Evolutionary conservation across 2,888 invertebrate genomes (phyloP).

Genomic region (Sinodicranocentrus sp.): DNA sequence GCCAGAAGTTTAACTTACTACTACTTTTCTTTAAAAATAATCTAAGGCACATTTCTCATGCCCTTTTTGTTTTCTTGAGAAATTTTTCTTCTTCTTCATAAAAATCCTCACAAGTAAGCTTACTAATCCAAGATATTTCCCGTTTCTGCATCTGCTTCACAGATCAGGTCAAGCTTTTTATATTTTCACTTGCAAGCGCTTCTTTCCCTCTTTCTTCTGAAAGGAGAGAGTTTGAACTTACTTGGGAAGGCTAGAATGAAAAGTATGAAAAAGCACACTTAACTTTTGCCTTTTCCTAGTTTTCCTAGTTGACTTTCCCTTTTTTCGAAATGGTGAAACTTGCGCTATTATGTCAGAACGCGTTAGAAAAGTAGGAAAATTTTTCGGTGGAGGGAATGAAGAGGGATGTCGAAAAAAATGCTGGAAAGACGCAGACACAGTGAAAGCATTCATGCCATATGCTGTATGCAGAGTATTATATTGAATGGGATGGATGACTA

Average conservation of each 20-base stretch:
- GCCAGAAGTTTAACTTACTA: too few species aligned
- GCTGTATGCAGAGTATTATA: background rate
- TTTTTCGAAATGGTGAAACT: conserved; percentile 25
- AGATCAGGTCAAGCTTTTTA: background rate
- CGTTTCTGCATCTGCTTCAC: background rate
- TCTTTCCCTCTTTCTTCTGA: conserved; percentile 3
- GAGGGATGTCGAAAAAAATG: background rate
- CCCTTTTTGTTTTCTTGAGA: too few species aligned
- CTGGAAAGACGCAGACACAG: background rate
- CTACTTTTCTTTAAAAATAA: too few species aligned
- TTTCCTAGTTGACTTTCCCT: conserved; percentile 14
- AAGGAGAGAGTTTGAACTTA: too few species aligned
- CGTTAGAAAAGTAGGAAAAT: conserved; percentile 11
- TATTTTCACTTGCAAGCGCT: background rate
- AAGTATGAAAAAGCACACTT: conserved; percentile 34
- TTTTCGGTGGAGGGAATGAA: background rate
- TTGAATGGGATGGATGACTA: conserved; percentile 20
- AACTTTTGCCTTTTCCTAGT: conserved; percentile 22
- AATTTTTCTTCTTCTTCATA: too few species aligned
- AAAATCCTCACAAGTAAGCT: too few species aligned
- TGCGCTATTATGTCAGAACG: conserved; percentile 35
- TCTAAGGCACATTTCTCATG: too few species aligned
- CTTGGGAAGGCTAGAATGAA: conserved; percentile 2
- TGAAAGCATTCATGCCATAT: background rate
- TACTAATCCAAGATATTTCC: too few species aligned